Evolutionary conservation across 2,113 vertebrate species (phyloP).

Genomic region (Rissa tridactyla): DNA sequence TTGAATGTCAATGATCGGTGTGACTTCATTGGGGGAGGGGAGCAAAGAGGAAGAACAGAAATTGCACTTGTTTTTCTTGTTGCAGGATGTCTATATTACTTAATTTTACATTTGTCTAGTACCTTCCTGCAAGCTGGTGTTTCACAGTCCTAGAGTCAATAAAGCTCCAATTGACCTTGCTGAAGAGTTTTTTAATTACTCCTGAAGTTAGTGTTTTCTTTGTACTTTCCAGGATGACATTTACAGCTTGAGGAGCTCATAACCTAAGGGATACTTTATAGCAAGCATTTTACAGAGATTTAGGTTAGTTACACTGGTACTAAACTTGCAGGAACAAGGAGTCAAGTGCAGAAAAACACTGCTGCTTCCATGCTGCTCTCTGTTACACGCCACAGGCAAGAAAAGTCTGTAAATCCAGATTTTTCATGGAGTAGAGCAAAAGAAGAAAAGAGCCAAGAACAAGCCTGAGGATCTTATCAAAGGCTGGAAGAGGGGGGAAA

Average conservation of each 20-base stretch:
- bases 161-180: not conserved
- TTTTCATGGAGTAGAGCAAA: not conserved
- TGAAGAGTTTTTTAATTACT: not conserved
- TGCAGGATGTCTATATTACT: not conserved
- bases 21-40: not conserved
- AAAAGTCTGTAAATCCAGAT: not conserved
- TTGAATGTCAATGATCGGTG: not conserved
- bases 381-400: not conserved
- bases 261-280: not conserved
- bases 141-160: not conserved
- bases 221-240: not conserved
- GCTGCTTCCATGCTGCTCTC: not conserved
- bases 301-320: not conserved
- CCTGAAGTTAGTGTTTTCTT: not conserved
- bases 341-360: not conserved
- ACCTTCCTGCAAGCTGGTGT: not conserved
- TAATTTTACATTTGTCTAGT: not conserved
- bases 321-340: not conserved
- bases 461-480: not conserved
- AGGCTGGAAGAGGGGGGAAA: not conserved
- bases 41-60: not conserved
- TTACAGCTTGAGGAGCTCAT: not conserved
- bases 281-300: not conserved
- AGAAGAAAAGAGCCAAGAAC: not conserved
- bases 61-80: not conserved